Base-by-base conservation (phyloP, 2,888 invertebrate species). In the Euplagia quadripunctaria region DNA sequence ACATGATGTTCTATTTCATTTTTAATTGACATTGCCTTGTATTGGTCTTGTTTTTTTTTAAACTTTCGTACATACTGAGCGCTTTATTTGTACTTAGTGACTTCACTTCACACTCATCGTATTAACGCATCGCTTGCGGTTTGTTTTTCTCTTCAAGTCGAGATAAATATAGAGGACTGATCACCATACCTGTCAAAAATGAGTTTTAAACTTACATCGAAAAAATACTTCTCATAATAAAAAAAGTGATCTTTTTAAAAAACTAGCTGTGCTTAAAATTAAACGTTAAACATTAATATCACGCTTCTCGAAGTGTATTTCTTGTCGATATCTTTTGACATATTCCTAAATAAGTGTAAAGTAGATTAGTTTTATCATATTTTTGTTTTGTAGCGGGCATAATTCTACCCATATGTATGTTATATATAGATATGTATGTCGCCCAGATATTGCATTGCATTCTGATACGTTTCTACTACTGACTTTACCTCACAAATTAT, bases 261-360 rank as follows among this genome's bases (percentile, higher is more conserved):
- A 63, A 49, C 49, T 49, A 20, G 51, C 41, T 69, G 14, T 72
- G 78, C 72, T 82, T 76, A 72, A 77, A 74, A 84, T 74, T 76
- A 46, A 52, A 72, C 64, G n/a, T 79, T 74, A 69, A 71, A 64
- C 42, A 64, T 64, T 16, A 72, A 58, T 77, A 76, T 68, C 64
- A 76, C 69, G 83, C 82, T 87, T 87, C 83, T 85, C 83, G 81
- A 83, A 82, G 82, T 87, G 86, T 87, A 85, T 86, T 87, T 88
- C 88, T 89, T 89, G 90, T 90, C 88, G 88, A 90, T 87, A 89
- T 84, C 83, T 87, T 86, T 89, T 86, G 85, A 90, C 88, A 88
- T 93, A 93, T 94, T 93, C 93, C 93, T 93, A 92, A 90, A 91
- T 93, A 91, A 91, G 88, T 93, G 92, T 93, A 93, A 92, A 92